Evolutionary conservation across 2,113 vertebrate species (phyloP).

Genomic region (Passer domesticus): DNA sequence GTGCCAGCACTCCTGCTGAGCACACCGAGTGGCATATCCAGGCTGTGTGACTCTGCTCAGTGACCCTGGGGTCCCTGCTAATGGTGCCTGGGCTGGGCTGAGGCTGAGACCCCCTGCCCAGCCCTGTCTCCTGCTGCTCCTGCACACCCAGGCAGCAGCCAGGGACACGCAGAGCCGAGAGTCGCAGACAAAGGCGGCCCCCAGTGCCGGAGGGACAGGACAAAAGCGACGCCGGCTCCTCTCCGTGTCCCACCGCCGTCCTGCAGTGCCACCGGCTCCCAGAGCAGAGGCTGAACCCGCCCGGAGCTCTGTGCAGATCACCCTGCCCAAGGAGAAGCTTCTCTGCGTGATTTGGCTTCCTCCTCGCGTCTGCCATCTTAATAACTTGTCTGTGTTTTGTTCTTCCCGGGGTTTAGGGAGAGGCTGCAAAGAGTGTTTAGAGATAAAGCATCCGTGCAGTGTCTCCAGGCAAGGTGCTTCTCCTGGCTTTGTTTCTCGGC

Average conservation of each 20-base stretch:
- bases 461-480: constrained; percentile 38
- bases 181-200: constrained; percentile 19
- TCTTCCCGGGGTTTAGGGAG: neutral
- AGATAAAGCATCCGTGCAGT: neutral
- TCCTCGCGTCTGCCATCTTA: neutral
- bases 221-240: neutral
- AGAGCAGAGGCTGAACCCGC: rapidly evolving
- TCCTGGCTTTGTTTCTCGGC: constrained; percentile 20
- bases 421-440: neutral
- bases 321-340: neutral
- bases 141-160: neutral
- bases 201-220: neutral
- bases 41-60: neutral
- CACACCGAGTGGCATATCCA: rapidly evolving
- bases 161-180: rapidly evolving
- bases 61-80: rapidly evolving
- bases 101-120: neutral
- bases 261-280: rapidly evolving
- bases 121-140: neutral
- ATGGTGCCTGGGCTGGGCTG: rapidly evolving
- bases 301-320: rapidly evolving
- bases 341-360: neutral
- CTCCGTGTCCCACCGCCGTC: rapidly evolving
- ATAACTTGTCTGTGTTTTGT: neutral
- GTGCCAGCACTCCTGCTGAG: neutral